Conservation (phyloP, 1,140 invertebrate species). For the Dolichoris vasculosae region DNA sequence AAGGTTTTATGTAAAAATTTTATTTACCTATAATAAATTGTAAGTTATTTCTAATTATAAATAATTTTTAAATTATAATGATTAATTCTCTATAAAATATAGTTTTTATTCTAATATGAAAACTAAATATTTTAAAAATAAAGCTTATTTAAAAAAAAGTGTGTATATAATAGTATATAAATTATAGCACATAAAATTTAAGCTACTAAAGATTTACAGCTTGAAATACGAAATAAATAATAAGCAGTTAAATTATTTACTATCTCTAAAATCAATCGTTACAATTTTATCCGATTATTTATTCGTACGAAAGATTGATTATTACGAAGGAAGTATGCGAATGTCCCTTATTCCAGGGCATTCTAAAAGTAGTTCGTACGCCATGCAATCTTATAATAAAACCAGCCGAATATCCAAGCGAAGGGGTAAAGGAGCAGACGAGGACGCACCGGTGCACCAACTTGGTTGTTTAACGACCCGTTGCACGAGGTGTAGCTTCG, state of each 20-base stretch:
- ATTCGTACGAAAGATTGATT: background rate
- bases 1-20: background rate
- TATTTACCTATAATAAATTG: too few species aligned
- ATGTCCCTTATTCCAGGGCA: background rate
- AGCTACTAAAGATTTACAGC: too few species aligned
- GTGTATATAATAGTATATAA: too few species aligned
- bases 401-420: background rate
- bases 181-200: too few species aligned
- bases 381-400: background rate
- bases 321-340: background rate
- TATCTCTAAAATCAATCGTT: background rate
- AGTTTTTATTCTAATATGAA: too few species aligned
- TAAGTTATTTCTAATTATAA: too few species aligned
- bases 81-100: background rate
- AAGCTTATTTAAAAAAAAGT: too few species aligned
- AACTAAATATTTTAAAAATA: too few species aligned
- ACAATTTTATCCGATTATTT: background rate
- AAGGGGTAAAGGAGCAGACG: background rate
- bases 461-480: slow-evolving; percentile 25
- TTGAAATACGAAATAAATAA: too few species aligned
- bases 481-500: slow-evolving; percentile 14
- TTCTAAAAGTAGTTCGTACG: background rate
- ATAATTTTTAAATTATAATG: background rate
- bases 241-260: background rate
- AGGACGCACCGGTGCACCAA: slow-evolving; percentile 16